Percentiles rank a stretch among this genome's conserved stretches.
Conservation (phyloP, 1,140 invertebrate genomes). For the Brachionus manjavacas region DNA sequence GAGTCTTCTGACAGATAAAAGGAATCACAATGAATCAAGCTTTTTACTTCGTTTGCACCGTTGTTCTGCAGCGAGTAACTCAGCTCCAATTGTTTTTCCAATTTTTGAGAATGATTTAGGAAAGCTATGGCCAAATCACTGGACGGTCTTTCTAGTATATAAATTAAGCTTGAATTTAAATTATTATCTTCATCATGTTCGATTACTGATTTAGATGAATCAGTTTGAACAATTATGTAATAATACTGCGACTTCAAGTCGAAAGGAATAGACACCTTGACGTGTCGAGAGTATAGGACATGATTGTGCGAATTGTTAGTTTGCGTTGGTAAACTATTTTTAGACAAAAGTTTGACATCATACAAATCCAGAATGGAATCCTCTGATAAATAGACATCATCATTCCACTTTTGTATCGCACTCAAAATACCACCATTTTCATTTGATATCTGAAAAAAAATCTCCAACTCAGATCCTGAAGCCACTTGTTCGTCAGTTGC, state of each 20-base stretch:
- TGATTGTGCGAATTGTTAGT: neutral
- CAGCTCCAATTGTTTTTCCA: neutral
- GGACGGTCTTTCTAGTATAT: neutral
- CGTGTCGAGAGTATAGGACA: neutral
- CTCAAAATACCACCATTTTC: neutral
- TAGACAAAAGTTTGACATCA: neutral
- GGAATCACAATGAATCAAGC: neutral
- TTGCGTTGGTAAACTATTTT: neutral
- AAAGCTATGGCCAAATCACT: neutral
- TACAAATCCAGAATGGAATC: neutral
- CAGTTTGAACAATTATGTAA: neutral
- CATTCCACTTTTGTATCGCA: neutral
- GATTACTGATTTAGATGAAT: neutral
- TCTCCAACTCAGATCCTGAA: neutral
- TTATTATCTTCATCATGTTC: neutral
- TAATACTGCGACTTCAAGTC: neutral
- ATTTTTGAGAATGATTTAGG: neutral
- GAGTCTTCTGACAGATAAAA: neutral
- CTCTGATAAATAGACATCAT: neutral
- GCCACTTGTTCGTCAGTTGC: neutral
- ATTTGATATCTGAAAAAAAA: neutral
- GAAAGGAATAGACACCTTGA: neutral
- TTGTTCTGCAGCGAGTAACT: neutral
- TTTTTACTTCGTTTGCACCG: neutral
- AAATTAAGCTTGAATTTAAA: neutral